phyloP scores from a whole-genome alignment of 2,113 vertebrate species.

The Copsychus sechellarum region DNA sequence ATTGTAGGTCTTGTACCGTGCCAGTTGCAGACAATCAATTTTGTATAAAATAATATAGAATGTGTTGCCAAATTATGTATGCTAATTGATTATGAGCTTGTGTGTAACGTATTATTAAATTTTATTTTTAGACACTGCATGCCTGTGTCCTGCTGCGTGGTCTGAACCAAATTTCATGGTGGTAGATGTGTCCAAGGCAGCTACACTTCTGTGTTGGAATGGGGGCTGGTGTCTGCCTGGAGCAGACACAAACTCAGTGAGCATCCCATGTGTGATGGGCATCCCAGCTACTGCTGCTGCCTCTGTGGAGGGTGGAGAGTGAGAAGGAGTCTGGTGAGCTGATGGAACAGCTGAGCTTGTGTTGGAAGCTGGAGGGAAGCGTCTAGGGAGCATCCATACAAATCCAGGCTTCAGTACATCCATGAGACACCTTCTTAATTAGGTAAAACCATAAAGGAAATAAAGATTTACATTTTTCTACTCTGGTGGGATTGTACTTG shows the following conservation, averaged over 20 bases:
- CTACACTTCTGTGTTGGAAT: not conserved
- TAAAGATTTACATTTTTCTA: not conserved
- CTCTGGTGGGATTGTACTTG: not conserved
- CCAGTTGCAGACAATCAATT: conserved; percentile 6
- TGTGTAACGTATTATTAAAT: not conserved
- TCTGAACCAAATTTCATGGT: not conserved
- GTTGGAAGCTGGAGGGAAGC: not conserved
- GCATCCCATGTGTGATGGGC: not conserved
- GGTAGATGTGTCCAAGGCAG: not conserved
- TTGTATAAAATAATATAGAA: not conserved
- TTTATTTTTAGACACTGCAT: conserved; percentile 12
- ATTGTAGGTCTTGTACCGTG: not conserved
- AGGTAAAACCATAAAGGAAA: not conserved
- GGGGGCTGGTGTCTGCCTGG: not conserved
- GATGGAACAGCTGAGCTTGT: not conserved
- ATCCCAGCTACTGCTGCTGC: accelerated
- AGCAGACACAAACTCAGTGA: not conserved
- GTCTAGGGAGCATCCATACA: not conserved
- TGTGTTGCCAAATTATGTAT: not conserved
- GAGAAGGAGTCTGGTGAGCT: not conserved
- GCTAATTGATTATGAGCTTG: conserved; percentile 41
- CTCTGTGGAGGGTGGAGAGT: not conserved
- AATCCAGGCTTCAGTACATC: not conserved
- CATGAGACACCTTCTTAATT: not conserved
- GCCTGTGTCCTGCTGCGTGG: not conserved